A percentile compares a stretch with the other conserved stretches of the same genome.
These are phyloP conservation scores for Ispidina lecontei DNA, from an alignment of 2,797 vertebrate species.

Conservation along the genomic window DNA sequence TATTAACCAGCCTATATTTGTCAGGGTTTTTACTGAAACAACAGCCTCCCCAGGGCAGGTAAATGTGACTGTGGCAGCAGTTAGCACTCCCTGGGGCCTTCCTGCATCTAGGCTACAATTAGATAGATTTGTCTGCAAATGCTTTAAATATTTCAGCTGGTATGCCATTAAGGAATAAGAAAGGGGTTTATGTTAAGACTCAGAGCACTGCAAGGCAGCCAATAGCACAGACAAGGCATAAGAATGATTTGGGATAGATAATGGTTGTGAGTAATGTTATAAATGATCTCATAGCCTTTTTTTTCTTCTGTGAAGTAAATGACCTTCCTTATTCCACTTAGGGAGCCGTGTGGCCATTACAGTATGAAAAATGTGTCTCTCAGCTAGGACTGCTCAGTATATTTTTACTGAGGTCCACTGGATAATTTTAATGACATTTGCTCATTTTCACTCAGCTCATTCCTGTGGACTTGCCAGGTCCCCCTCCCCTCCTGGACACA, in stretches of 20 bases:
- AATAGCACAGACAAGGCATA: slow-evolving; percentile 59
- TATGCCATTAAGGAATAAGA: slow-evolving; percentile 68
- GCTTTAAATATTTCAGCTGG: slow-evolving; percentile 69
- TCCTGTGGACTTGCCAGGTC: neutral
- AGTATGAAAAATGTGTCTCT: slow-evolving; percentile 54
- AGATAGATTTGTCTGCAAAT: slow-evolving; percentile 65
- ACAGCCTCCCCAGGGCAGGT: slow-evolving; percentile 40
- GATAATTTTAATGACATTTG: slow-evolving; percentile 35
- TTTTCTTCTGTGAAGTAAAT: slow-evolving; percentile 60
- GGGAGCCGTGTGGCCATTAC: slow-evolving; percentile 37
- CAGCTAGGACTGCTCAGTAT: slow-evolving; percentile 28
- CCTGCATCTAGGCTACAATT: slow-evolving; percentile 52
- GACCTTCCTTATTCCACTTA: slow-evolving; percentile 59
- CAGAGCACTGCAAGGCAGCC: slow-evolving; percentile 54
- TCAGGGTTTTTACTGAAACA: slow-evolving; percentile 42
- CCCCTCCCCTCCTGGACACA: neutral
- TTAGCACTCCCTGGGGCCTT: neutral
- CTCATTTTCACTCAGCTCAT: slow-evolving; percentile 29
- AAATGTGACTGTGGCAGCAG: slow-evolving; percentile 58
- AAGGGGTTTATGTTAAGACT: slow-evolving; percentile 49
- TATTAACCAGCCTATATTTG: slow-evolving; percentile 49
- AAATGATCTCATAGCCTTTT: slow-evolving; percentile 66
- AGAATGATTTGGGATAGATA: slow-evolving; percentile 69
- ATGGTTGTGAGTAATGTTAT: slow-evolving; percentile 70
- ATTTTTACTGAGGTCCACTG: slow-evolving; percentile 27